Base-by-base conservation (phyloP, 37 sponge, comb jelly and placozoan genomes). In the Haliclona indistincta region DNA sequence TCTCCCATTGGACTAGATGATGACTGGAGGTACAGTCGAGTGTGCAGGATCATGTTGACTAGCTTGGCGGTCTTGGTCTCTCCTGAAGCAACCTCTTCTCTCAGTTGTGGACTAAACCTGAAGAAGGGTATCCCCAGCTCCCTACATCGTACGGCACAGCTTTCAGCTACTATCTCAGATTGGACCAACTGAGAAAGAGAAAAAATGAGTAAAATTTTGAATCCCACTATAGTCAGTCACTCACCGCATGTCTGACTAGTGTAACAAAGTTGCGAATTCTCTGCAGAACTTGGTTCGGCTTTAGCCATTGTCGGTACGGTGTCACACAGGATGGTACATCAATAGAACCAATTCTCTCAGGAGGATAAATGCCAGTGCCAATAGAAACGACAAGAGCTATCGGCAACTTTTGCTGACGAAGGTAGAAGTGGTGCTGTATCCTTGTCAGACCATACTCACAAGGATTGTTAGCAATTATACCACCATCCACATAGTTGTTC, bases 51-150 rank as follows among this genome's bases (percentile, higher is more conserved):
- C 77, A 76, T 68, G n/a, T 68, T 28, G 4, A 84, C 19, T 7
- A 84, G 55, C 10, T 60, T 76, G 37, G 43, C 54, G 43, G 56
- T 60, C 40, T 76, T 64, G 38, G 84, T 84, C 71, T 84, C 84
- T 53, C 77, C 84, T 1, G 65, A 36, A 1, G 56, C 34, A 33
- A 84, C 32, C 19, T 43, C 69, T 38, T 84, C 77, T 1, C 28
- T 30, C 35, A 84, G 72, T 28, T 70, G 44, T 0, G 84, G 84
- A 63, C 84, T 84, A 43, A 84, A 77, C 5, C 84, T 68, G 55
- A 64, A 84, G 77, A 53, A 84, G 32, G 55, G 56, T 20, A 76
- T 84, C 34, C 69, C 68, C 33, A 69, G 71, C 25, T 49, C 47
- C 38, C 29, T 70, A 13, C 43, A 43, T 39, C 68, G 58, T 4